Evolutionary conservation across 2,113 vertebrate genomes (phyloP).

Genomic region (Diphyllodes magnificus): DNA sequence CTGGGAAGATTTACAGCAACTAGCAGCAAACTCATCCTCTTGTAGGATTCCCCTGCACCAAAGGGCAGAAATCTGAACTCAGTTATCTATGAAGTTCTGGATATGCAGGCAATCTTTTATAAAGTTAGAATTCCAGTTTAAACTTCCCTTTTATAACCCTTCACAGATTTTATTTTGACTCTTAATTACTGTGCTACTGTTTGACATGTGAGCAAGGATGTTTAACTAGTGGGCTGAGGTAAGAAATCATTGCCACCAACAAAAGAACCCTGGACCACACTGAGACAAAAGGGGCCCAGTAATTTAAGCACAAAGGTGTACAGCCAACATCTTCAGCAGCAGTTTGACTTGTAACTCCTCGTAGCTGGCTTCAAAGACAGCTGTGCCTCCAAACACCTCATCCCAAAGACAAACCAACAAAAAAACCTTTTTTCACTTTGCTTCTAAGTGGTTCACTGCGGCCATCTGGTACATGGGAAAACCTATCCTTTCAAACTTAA

Average conservation of each 20-base stretch:
- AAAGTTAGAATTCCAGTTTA: neutral
- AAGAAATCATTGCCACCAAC: neutral
- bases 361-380: neutral
- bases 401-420: neutral
- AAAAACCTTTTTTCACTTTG: neutral
- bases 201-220: neutral
- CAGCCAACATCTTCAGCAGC: neutral
- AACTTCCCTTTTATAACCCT: neutral
- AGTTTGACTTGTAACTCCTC: neutral
- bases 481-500: neutral
- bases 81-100: neutral
- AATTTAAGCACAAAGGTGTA: neutral
- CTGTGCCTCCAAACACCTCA: neutral
- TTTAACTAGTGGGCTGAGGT: neutral
- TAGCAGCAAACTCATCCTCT: neutral
- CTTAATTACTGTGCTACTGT: neutral
- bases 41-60: neutral
- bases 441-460: neutral
- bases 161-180: neutral
- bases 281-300: neutral
- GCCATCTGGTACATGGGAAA: neutral
- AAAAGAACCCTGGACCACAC: neutral
- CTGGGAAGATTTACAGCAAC: neutral
- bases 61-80: neutral
- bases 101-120: neutral